phyloP scores from a whole-genome alignment of 2,113 vertebrate species.

The Acanthisitta chloris region DNA sequence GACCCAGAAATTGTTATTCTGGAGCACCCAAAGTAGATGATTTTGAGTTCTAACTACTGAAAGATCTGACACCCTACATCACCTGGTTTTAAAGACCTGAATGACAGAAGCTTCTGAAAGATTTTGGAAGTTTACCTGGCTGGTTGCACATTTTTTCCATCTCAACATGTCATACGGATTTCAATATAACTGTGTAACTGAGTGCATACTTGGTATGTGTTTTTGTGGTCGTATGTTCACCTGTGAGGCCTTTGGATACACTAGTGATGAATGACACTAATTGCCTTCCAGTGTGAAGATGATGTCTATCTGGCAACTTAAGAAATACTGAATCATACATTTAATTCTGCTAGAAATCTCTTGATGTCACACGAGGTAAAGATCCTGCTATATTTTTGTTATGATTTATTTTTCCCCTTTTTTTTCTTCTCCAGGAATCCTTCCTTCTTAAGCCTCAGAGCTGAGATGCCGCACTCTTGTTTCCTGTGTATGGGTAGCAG shows the following conservation, averaged over 20 bases:
- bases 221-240: background rate
- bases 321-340: background rate
- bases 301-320: background rate
- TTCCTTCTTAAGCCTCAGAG: background rate
- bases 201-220: background rate
- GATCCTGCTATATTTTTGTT: background rate
- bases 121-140: background rate
- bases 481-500: background rate
- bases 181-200: background rate
- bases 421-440: background rate
- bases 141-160: background rate
- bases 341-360: background rate
- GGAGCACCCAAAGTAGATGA: background rate
- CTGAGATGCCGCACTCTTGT: background rate
- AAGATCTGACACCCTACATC: background rate
- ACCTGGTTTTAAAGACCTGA: background rate
- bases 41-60: background rate
- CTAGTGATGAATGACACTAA: background rate
- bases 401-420: background rate
- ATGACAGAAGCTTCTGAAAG: background rate
- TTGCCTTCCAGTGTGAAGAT: background rate
- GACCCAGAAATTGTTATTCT: background rate
- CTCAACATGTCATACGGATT: background rate
- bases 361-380: background rate
- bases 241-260: background rate